Evolutionary conservation across 2,797 vertebrate genomes (phyloP).

Genomic region (Echeneis naucrates): DNA sequence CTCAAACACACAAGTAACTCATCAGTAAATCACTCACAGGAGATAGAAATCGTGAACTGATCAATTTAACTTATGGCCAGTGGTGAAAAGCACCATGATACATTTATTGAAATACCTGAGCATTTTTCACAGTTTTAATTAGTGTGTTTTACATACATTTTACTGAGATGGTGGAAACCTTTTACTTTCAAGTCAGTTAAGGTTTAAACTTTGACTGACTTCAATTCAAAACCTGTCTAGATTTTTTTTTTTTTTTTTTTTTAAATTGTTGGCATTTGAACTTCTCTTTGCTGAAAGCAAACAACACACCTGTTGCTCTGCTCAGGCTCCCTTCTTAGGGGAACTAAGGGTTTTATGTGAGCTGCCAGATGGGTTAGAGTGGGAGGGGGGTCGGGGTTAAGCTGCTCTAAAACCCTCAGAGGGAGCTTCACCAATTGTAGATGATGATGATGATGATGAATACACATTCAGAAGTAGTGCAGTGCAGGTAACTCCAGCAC

Average conservation of each 20-base stretch:
- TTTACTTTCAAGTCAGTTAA: not conserved
- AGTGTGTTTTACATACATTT: not conserved
- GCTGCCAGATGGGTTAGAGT: constrained; percentile 57
- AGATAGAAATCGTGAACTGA: not conserved
- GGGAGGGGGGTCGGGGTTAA: constrained; percentile 61
- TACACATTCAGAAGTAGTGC: constrained; percentile 6
- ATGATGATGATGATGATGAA: constrained; percentile 48
- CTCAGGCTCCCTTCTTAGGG: not conserved
- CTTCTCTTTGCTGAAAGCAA: constrained; percentile 1
- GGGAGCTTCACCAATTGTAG: constrained; percentile 55
- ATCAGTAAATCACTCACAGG: not conserved
- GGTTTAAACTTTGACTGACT: no score
- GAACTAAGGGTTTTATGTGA: constrained; percentile 49
- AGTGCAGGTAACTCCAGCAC: constrained; percentile 18
- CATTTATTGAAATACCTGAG: not conserved
- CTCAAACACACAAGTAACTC: not conserved
- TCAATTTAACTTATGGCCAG: not conserved
- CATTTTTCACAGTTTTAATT: not conserved
- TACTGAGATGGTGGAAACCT: not conserved
- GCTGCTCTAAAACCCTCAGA: constrained; percentile 52
- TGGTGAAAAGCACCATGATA: not conserved
- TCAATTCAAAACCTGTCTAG: not conserved
- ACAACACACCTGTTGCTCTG: constrained; percentile 64
- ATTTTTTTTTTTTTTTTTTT: no score
- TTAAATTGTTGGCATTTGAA: not conserved